A percentile compares a stretch with the other conserved stretches of the same genome.
These are phyloP conservation scores for Brienomyrus longianalis DNA, from an alignment of 2,113 vertebrate genomes.

Conservation along the genomic window DNA sequence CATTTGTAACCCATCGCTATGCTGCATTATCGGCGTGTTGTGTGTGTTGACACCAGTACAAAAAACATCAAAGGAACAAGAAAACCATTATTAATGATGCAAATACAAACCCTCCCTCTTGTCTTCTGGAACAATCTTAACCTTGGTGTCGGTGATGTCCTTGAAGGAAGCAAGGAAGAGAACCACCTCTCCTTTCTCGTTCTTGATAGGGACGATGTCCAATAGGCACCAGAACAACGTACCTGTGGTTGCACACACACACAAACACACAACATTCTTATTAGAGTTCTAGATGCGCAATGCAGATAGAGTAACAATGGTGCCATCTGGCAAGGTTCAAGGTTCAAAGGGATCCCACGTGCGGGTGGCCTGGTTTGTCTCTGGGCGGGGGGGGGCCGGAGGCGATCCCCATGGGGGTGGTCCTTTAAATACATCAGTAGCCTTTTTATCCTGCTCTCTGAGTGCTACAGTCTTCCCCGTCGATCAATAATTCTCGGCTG, in stretches of 20 bases:
- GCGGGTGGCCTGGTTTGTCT: not conserved
- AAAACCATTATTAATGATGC: not conserved
- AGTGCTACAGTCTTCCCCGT: not conserved
- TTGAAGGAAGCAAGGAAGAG: conserved; percentile 96
- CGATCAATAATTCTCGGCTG: not conserved
- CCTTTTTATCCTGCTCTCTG: not conserved
- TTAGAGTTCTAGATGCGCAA: not conserved
- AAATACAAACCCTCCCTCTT: conserved; percentile 22
- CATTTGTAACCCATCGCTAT: not conserved
- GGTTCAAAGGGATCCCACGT: not conserved
- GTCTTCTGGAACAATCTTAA: conserved; percentile 73
- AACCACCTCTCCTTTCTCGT: conserved; percentile 97
- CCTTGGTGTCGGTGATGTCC: conserved; percentile 91
- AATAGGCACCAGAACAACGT: conserved; percentile 92
- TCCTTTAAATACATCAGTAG: not conserved
- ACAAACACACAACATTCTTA: not conserved
- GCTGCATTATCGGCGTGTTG: not conserved
- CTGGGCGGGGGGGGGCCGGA: too few relatives aligned
- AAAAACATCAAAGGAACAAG: not conserved
- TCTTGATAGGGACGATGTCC: conserved; percentile 97
- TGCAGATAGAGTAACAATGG: not conserved
- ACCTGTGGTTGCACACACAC: conserved; percentile 51
- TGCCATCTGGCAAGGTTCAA: not conserved
- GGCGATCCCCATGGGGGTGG: not conserved
- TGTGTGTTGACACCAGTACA: not conserved